These are phyloP conservation scores for Spondyliosoma cantharus DNA, from an alignment of 2,797 vertebrate species.

Conservation along the genomic window DNA sequence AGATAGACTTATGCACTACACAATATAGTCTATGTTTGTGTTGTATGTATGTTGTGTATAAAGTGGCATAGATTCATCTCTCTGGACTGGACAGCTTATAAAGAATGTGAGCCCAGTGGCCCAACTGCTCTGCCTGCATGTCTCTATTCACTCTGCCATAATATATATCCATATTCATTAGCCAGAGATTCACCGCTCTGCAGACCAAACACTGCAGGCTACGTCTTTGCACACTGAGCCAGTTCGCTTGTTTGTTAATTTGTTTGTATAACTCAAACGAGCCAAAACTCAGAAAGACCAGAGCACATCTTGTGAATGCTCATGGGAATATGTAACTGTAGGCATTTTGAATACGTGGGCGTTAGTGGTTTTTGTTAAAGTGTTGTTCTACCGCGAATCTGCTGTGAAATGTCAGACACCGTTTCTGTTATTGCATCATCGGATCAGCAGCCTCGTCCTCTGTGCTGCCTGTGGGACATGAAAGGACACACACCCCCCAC, in stretches of 20 bases:
- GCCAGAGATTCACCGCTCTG: constrained; percentile 43
- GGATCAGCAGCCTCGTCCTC: constrained; percentile 20
- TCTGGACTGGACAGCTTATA: constrained; percentile 13
- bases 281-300: constrained; percentile 43
- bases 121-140: constrained; percentile 24
- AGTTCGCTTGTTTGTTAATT: constrained; percentile 58
- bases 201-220: constrained; percentile 62
- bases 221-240: constrained; percentile 31
- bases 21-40: not conserved
- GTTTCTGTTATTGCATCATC: constrained; percentile 13
- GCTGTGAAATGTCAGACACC: constrained; percentile 2
- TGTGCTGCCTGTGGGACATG: constrained; percentile 32
- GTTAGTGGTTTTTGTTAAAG: constrained; percentile 52
- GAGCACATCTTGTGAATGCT: constrained; percentile 44
- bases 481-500: constrained; percentile 29
- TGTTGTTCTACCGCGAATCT: constrained; percentile 8
- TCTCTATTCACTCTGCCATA: constrained; percentile 60
- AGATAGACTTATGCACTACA: not conserved
- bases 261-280: constrained; percentile 66
- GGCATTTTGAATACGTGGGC: constrained; percentile 51
- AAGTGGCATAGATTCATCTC: constrained; percentile 19
- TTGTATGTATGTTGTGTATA: constrained; percentile 22
- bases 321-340: constrained; percentile 58
- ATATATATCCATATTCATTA: constrained; percentile 71
- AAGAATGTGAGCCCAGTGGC: constrained; percentile 10